Percentiles rank a stretch among this genome's conserved stretches.
Conservation (phyloP, 2,888 invertebrate genomes). For the Glaucopsyche alexis region DNA sequence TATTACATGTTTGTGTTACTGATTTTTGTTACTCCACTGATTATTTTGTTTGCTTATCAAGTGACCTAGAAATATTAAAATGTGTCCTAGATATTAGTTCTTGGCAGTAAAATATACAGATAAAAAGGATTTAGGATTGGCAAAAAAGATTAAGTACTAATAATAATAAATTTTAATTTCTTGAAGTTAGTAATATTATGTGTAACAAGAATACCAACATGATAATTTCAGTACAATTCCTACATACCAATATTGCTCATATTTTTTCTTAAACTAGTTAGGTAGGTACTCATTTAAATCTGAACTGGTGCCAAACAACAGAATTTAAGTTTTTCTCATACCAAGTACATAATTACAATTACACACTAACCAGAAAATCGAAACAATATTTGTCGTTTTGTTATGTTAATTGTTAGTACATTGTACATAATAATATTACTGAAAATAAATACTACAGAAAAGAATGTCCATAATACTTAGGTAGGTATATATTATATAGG, state of each 20-base stretch:
- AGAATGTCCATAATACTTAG: too few relatives aligned
- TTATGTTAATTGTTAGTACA: too few relatives aligned
- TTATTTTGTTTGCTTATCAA: slow-evolving; percentile 20
- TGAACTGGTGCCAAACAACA: neutral
- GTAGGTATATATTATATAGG: too few relatives aligned
- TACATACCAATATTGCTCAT: too few relatives aligned
- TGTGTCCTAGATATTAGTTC: slow-evolving; percentile 4
- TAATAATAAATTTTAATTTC: neutral
- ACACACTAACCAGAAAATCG: too few relatives aligned
- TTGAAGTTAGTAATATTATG: too few relatives aligned
- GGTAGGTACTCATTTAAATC: neutral
- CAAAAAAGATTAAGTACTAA: neutral
- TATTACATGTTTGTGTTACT: neutral
- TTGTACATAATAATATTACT: too few relatives aligned
- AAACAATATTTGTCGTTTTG: too few relatives aligned
- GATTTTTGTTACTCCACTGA: neutral
- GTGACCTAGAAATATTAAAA: slow-evolving; percentile 16
- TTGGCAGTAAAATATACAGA: neutral
- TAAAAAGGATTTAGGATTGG: slow-evolving; percentile 2
- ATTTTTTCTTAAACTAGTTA: neutral
- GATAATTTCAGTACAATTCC: neutral
- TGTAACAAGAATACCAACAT: too few relatives aligned
- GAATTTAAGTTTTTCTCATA: neutral
- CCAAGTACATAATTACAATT: neutral
- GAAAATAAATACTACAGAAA: too few relatives aligned